Base-by-base conservation (phyloP, 2,797 vertebrate genomes). In the Eulemur coronatus region DNA sequence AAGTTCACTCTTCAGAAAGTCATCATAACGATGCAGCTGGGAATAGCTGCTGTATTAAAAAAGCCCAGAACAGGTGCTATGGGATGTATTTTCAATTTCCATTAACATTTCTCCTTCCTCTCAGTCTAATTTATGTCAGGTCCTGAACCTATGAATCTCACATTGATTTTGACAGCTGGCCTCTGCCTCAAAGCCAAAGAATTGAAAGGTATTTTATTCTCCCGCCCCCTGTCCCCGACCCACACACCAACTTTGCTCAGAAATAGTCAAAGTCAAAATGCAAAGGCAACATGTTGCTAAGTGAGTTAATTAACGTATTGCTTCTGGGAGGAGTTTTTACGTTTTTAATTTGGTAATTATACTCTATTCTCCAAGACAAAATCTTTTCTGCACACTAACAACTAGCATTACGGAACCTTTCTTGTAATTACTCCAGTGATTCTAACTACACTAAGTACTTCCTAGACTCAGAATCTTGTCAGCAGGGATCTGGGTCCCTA, bases 151-250 rank as follows among this genome's bases (percentile, higher is more conserved):
- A 38, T 75, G 75, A 97, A 86, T 94, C 22, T 94, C 57, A 82
- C 90, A 89, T 95, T 92, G 85, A 97, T 92, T 96, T 88, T 72
- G 70, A 89, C 94, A 95, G 48, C 79, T 97, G 48, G 72, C 79
- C 57, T 84, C 59, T 92, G 15, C 43, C 84, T 72, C 38, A 20
- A 93, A 92, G 10, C 14, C 55, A 79, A 90, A 92, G 91, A 69
- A 20, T 52, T 72, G n/a, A 24, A 86, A 91, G 52, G 43, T 67
- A 12, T 91, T 96, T 97, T 84, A 94, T 91, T 91, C 69, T 18
- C 8, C 75, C 9, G 15, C 18, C 15, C n/a, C 59, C 0, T 10
- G 14, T 22, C 5, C 22, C 18, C 2, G 0, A 3, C 14, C n/a
- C 15, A 57, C 41, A 81, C 38, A 92, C 4, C 0, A 22, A 72